A percentile compares a stretch with the other conserved stretches of the same genome.
phyloP scores from a whole-genome alignment of 2,888 invertebrate species.

The Esperia sulphurella region DNA sequence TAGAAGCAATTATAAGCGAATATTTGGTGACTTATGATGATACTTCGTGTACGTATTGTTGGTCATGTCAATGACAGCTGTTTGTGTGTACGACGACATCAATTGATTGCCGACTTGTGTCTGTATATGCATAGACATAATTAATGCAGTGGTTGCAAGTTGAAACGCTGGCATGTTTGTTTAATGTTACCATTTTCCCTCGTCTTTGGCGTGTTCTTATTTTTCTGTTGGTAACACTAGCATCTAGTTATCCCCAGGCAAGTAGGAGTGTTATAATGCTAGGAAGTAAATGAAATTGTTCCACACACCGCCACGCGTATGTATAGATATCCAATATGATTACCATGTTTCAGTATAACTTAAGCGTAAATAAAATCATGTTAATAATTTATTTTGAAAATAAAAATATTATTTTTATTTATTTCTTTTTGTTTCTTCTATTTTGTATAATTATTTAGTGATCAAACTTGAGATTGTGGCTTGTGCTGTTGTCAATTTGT shows the following conservation, averaged over 20 bases:
- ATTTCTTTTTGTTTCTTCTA: constrained; percentile 14
- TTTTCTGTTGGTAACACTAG: too few species aligned
- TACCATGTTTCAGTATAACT: constrained; percentile 37
- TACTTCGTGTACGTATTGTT: too few species aligned
- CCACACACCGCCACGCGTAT: constrained; percentile 32
- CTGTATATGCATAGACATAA: too few species aligned
- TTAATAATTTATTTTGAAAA: constrained; percentile 57
- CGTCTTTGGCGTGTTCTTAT: too few species aligned
- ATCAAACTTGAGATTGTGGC: background rate
- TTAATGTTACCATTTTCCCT: too few species aligned
- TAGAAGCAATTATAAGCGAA: too few species aligned
- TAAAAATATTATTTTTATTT: constrained; percentile 43
- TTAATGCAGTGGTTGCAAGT: too few species aligned
- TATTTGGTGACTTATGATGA: too few species aligned
- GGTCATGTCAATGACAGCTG: too few species aligned
- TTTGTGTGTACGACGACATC: too few species aligned
- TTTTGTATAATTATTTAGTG: background rate
- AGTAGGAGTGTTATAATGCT: constrained; percentile 24
- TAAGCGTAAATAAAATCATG: constrained; percentile 35
- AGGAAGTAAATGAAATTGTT: constrained; percentile 23
- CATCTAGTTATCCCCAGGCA: constrained; percentile 1
- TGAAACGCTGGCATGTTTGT: too few species aligned
- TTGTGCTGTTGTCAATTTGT: background rate
- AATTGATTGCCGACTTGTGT: too few species aligned
- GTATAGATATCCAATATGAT: constrained; percentile 32